Conservation (phyloP, 2,113 vertebrate genomes). For the Charina bottae region DNA sequence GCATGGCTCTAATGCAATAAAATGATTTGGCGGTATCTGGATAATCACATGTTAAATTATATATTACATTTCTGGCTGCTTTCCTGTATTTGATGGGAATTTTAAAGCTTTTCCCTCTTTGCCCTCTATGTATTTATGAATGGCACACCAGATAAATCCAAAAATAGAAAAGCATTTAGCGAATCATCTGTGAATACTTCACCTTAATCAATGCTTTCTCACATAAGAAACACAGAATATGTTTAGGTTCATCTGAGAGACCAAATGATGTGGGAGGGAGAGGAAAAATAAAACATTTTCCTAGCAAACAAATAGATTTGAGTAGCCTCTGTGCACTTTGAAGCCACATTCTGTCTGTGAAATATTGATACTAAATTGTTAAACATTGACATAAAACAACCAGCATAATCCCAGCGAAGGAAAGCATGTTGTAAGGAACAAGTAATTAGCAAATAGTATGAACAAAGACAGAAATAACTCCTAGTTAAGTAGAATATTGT, state of each 20-base stretch:
- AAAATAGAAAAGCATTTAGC: conserved; percentile 17
- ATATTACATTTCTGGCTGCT: not conserved
- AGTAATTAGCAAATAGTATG: conserved; percentile 74
- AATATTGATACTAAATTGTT: conserved; percentile 62
- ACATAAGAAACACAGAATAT: conserved; percentile 49
- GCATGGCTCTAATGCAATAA: not conserved
- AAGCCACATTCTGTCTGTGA: conserved; percentile 49
- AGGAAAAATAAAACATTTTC: not conserved
- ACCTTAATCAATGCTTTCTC: conserved; percentile 34
- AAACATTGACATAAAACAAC: conserved; percentile 63
- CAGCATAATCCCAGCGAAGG: conserved; percentile 60
- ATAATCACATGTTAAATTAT: conserved; percentile 12
- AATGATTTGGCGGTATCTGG: not conserved
- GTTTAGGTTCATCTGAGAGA: conserved; percentile 40
- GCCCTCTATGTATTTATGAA: not conserved
- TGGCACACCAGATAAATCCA: conserved; percentile 21
- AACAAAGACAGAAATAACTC: conserved; percentile 76
- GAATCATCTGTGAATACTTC: conserved; percentile 15
- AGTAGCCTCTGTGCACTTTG: conserved; percentile 40
- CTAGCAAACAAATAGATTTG: conserved; percentile 53
- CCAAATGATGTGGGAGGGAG: conserved; percentile 54
- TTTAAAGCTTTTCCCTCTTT: conserved; percentile 3
- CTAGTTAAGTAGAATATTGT: conserved; percentile 75
- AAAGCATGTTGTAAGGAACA: conserved; percentile 71
- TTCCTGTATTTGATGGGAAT: conserved; percentile 1